Evolutionary conservation across 2,113 vertebrate species (phyloP).

Genomic region (Nerophis lumbriciformis): DNA sequence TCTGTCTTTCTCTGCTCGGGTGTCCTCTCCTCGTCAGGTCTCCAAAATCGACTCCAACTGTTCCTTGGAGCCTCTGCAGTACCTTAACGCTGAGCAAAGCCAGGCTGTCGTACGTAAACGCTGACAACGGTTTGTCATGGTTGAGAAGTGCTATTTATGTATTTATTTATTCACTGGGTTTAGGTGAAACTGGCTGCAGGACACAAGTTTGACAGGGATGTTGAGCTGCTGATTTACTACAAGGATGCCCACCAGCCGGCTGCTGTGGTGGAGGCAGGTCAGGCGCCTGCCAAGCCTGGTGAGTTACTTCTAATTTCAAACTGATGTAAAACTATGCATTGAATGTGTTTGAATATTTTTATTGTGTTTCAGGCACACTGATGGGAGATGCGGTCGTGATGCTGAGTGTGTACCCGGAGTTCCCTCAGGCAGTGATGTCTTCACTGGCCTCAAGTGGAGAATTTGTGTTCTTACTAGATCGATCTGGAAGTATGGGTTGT

Average conservation of each 20-base stretch:
- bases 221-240: constrained; percentile 79
- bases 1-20: constrained; percentile 60
- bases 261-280: constrained; percentile 70
- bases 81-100: constrained; percentile 62
- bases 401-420: constrained; percentile 78
- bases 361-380: constrained; percentile 62
- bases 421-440: constrained; percentile 61
- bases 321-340: not conserved
- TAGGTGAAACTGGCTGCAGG: constrained; percentile 75
- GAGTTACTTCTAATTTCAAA: constrained; percentile 1
- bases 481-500: constrained; percentile 75
- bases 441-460: constrained; percentile 61
- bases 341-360: not conserved
- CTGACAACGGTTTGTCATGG: not conserved
- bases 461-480: constrained; percentile 80
- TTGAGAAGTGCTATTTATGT: not conserved
- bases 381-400: constrained; percentile 76
- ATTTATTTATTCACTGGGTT: not conserved
- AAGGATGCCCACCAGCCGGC: constrained; percentile 67
- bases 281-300: constrained; percentile 59
- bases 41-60: constrained; percentile 74
- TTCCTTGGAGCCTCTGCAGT: constrained; percentile 61
- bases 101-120: constrained; percentile 71
- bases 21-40: constrained; percentile 72
- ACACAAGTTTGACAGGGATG: constrained; percentile 75